Evolutionary conservation across 2,797 vertebrate genomes (phyloP).

Genomic region (Microctenopoma steveboyesi): DNA sequence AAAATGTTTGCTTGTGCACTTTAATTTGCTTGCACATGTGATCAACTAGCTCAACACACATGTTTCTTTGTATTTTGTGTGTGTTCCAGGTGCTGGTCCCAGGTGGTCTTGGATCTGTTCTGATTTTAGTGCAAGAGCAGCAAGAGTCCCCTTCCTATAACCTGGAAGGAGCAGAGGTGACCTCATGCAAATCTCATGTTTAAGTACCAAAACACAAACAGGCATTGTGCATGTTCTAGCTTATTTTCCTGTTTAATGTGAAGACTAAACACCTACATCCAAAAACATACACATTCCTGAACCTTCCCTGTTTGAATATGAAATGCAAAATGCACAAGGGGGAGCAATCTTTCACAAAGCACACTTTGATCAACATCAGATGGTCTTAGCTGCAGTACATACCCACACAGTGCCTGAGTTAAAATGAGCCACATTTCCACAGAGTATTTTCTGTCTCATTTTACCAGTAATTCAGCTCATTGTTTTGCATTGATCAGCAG

Average conservation of each 20-base stretch:
- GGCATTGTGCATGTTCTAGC: not conserved
- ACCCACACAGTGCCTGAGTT: constrained; percentile 7
- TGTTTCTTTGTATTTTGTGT: constrained; percentile 13
- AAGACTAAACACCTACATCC: constrained; percentile 14
- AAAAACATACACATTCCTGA: constrained; percentile 6
- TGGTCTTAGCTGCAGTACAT: not conserved
- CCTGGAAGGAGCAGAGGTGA: constrained; percentile 81
- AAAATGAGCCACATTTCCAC: constrained; percentile 16
- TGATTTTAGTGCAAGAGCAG: constrained; percentile 81
- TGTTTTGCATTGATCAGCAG: constrained; percentile 22
- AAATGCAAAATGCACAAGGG: constrained; percentile 22
- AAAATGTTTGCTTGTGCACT: constrained; percentile 35
- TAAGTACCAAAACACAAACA: not conserved
- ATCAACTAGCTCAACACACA: constrained; percentile 20
- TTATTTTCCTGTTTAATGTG: constrained; percentile 12
- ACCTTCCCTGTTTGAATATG: constrained; percentile 6
- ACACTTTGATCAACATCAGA: constrained; percentile 29
- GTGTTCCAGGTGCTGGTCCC: constrained; percentile 72
- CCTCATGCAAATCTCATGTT: constrained; percentile 21
- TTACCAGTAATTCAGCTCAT: constrained; percentile 1
- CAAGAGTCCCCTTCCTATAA: constrained; percentile 60
- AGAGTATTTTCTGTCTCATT: constrained; percentile 17
- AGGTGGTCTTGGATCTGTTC: constrained; percentile 78
- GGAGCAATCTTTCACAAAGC: constrained; percentile 8
- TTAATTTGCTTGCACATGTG: constrained; percentile 40